Evolutionary conservation across 2,113 vertebrate species (phyloP).

Genomic region (Spea multiplicata): DNA sequence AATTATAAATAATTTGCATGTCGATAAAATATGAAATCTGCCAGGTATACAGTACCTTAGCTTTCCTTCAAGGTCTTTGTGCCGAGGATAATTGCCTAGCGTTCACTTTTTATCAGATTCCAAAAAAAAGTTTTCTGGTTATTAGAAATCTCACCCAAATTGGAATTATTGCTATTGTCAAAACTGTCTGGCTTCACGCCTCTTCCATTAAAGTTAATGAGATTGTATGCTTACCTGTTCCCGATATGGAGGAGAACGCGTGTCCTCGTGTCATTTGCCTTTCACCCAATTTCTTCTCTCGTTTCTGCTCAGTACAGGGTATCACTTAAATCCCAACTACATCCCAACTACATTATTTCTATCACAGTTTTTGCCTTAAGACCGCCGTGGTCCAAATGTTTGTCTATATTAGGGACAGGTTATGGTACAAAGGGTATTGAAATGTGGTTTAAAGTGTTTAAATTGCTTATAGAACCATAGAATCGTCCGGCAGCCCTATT

Average conservation of each 20-base stretch:
- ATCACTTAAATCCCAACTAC: not conserved
- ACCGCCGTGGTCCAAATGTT: too few species aligned
- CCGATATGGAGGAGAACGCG: slow-evolving; percentile 2
- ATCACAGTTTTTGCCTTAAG: too few species aligned
- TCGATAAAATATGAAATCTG: not conserved
- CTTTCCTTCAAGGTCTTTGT: not conserved
- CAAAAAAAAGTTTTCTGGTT: slow-evolving; percentile 25
- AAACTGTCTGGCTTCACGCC: not conserved
- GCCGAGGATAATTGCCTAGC: slow-evolving; percentile 15
- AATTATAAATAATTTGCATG: not conserved
- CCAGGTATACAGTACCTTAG: not conserved
- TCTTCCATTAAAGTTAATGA: slow-evolving; percentile 30
- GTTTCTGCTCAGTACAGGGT: not conserved
- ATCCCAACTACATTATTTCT: not conserved
- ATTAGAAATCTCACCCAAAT: slow-evolving; percentile 34
- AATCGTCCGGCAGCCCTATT: too few species aligned
- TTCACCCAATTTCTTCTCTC: not conserved
- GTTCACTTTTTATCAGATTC: slow-evolving; percentile 2
- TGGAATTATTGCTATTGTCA: slow-evolving; percentile 39
- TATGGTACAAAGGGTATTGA: too few species aligned
- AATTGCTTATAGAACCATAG: too few species aligned
- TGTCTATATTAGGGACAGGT: too few species aligned
- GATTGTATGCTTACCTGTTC: slow-evolving; percentile 19
- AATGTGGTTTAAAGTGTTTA: too few species aligned
- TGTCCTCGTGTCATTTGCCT: slow-evolving; percentile 21